Evolutionary conservation across 2,888 invertebrate species (phyloP), one percentile per base, ranked within the genome.

Genomic region (Apodemia hepburni): DNA sequence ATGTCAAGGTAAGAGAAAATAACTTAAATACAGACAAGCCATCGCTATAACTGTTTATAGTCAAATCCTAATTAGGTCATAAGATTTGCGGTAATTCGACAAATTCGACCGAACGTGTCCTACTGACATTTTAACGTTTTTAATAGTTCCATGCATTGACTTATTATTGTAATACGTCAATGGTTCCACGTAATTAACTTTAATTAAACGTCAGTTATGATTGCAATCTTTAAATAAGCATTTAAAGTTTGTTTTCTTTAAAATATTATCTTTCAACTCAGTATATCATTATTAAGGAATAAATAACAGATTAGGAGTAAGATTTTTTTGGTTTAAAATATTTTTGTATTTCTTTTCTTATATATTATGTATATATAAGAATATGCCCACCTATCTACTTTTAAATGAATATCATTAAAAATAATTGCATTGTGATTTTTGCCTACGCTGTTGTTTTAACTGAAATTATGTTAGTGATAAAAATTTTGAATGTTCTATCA

Each of bases 1-100:
- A 51, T 51, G 22, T 3, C 51, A 51, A 51, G 51, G 51, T 51
- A 22, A 51, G 51, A 51, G 8, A 18, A 51, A 51, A 51, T 51
- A 12, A 22, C 51, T 12, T 51, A 51, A 51, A 51, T 47, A 47
- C 47, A 9, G 51, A 51, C 4, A 22, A 18, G 17, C 11, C 51
- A 12, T 18, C 22, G 51, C 9, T 12, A 18, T 22, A 9, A 22
- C 51, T 12, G 22, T 51, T 22, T 51, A 51, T 22, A 49, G 49
- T 49, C 38, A 60, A 17, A 45, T 22, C 22, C 22, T 45, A 9
- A 45, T 29, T 18, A 6, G 54, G 38, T 22, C 58, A 47, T 61
- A 58, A 29, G 9, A 22, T 12, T 45, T 8, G 22, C 47, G 35
- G 12, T 58, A 61, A 64, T 47, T 59, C 49, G 17, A 17, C 49